These are phyloP conservation scores for Ommatoiulus sabulosus DNA, from an alignment of 2,888 invertebrate species.

Conservation along the genomic window DNA sequence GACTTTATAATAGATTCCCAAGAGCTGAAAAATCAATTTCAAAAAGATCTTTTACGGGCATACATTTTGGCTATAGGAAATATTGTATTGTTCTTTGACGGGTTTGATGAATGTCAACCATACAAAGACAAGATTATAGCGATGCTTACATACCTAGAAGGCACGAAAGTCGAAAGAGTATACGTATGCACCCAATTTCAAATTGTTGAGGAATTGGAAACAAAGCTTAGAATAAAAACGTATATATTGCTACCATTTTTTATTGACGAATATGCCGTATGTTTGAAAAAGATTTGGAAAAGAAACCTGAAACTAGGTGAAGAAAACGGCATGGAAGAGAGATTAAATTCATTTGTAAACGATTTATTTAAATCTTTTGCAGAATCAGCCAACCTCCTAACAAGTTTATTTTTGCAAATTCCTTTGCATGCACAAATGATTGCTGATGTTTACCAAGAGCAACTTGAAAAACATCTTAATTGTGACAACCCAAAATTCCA, in stretches of 20 bases:
- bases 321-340: neutral
- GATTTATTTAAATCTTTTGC: neutral
- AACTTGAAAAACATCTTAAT: neutral
- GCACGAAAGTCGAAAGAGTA: neutral
- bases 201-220: neutral
- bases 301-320: neutral
- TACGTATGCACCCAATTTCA: neutral
- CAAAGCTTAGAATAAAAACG: neutral
- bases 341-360: neutral
- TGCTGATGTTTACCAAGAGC: neutral
- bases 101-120: neutral
- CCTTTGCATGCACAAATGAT: neutral
- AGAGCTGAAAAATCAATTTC: neutral
- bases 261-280: neutral
- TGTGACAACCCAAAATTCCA: neutral
- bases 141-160: conserved; percentile 1
- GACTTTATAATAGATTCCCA: neutral
- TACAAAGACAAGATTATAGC: neutral
- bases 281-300: neutral
- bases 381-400: neutral
- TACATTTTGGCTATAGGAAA: neutral
- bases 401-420: neutral
- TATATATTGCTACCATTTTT: neutral
- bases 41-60: neutral
- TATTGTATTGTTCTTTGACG: neutral